These are phyloP conservation scores for Ancistrus triradiatus DNA, from an alignment of 2,113 vertebrate genomes.

Conservation along the genomic window DNA sequence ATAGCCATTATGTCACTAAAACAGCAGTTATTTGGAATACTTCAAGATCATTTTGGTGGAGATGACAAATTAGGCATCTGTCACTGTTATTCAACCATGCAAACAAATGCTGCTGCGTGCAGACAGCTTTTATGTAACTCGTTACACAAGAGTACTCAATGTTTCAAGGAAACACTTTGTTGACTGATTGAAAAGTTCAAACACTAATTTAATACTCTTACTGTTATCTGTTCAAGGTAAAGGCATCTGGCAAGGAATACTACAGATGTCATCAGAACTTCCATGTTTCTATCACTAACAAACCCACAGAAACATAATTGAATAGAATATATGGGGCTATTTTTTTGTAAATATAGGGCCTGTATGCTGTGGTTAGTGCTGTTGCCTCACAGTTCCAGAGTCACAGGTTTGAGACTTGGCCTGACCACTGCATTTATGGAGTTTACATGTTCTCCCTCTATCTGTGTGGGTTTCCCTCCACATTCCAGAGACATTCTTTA, in stretches of 20 bases:
- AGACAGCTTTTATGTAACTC: constrained; percentile 34
- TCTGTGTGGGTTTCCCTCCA: no score
- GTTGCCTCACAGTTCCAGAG: no score
- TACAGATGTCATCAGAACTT: no score
- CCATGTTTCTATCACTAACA: no score
- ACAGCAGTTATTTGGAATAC: neutral
- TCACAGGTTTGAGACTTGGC: no score
- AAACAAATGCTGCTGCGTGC: constrained; percentile 41
- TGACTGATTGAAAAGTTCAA: constrained; percentile 30
- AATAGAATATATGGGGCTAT: no score
- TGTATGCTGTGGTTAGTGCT: no score
- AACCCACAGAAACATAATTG: no score
- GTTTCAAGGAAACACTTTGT: constrained; percentile 30
- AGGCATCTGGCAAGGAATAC: neutral
- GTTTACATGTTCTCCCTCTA: no score
- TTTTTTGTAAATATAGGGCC: no score
- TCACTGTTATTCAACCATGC: constrained; percentile 31
- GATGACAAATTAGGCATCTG: constrained; percentile 33
- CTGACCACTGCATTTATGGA: no score
- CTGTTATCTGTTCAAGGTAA: neutral
- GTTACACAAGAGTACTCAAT: constrained; percentile 26
- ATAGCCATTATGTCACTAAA: neutral
- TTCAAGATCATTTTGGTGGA: neutral
- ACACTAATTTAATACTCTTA: constrained; percentile 17
- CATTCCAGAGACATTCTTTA: no score